Base-by-base conservation (phyloP, 1,140 invertebrate species). In the Cyclina sinensis region DNA sequence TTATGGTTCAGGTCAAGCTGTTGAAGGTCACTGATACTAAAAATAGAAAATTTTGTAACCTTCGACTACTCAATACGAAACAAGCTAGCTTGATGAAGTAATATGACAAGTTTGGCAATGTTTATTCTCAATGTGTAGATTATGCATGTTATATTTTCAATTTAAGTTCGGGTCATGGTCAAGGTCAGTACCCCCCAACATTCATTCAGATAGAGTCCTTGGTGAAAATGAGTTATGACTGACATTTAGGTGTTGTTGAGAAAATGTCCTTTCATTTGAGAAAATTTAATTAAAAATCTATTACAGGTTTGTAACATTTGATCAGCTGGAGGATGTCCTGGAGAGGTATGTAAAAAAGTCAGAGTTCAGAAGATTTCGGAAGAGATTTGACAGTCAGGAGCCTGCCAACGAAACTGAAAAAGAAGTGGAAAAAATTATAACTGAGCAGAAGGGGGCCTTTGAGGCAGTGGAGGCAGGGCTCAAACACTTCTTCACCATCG, bases 371-470 rank as follows among this genome's bases (percentile, higher is more conserved):
- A 74, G 70, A 74, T 74, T 74, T 74, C 70, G 37, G 70, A 74
- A 74, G 70, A 74, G 70, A 74, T 74, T 74, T 43, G 70, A 74
- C 70, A 74, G 43, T 74, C 70, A 74, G 70, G 70, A 74, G 70
- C 70, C 70, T 74, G 70, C 70, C 70, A 74, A 74, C 70, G 70
- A 74, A 43, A 74, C 70, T 74, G 70, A 74, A 74, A 74, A 74
- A 74, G 70, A 74, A 74, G 70, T 74, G 70, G 37, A 74, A 74
- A 74, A 74, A 74, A 74, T 74, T 43, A 74, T 74, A 74, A 74
- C 70, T 74, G 70, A 74, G 70, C 37, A 74, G 70, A 74, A 74
- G 35, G 70, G 70, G 70, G 70, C 37, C 32, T 74, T 74, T 78
- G 74, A 78, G 74, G 74, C 74, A 51, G 74, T 78, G 46, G 46